Evolutionary conservation across 2,888 invertebrate species (phyloP).

Genomic region (Pristionchus mayeri): DNA sequence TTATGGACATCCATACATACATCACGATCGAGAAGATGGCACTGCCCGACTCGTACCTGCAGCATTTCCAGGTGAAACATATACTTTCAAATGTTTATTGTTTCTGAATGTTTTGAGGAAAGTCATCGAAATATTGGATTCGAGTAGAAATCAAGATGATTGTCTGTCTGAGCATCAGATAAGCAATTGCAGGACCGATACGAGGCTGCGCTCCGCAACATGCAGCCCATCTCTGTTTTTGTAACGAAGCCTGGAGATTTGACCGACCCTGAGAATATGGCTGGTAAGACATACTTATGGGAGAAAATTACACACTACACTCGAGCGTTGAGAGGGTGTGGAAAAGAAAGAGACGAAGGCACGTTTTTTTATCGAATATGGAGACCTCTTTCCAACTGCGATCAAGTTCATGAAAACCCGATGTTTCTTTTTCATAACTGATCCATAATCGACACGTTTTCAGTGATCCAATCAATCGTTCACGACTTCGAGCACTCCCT

Average conservation of each 20-base stretch:
- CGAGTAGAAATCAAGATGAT: background rate
- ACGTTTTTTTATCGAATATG: too few relatives aligned
- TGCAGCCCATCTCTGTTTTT: constrained; percentile 73
- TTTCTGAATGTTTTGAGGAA: too few relatives aligned
- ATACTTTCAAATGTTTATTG: too few relatives aligned
- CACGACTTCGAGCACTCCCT: constrained; percentile 68
- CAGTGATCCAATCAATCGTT: constrained; percentile 67
- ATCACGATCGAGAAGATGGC: constrained; percentile 74
- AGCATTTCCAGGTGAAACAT: constrained; percentile 63
- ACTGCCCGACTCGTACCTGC: constrained; percentile 71
- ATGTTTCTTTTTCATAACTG: background rate
- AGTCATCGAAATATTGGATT: too few relatives aligned
- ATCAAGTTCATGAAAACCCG: too few relatives aligned
- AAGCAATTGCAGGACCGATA: constrained; percentile 56
- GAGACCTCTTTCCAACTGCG: too few relatives aligned
- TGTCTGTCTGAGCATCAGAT: background rate
- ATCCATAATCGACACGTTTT: background rate
- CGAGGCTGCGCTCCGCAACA: constrained; percentile 67
- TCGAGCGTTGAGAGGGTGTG: too few relatives aligned
- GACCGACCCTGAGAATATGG: constrained; percentile 62
- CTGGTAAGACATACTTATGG: too few relatives aligned
- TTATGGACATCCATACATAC: constrained; percentile 64
- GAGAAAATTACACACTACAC: too few relatives aligned
- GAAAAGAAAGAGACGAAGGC: too few relatives aligned
- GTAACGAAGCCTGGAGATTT: constrained; percentile 70